phyloP scores from a whole-genome alignment of 2,113 vertebrate genomes.

The Tachysurus fulvidraco region DNA sequence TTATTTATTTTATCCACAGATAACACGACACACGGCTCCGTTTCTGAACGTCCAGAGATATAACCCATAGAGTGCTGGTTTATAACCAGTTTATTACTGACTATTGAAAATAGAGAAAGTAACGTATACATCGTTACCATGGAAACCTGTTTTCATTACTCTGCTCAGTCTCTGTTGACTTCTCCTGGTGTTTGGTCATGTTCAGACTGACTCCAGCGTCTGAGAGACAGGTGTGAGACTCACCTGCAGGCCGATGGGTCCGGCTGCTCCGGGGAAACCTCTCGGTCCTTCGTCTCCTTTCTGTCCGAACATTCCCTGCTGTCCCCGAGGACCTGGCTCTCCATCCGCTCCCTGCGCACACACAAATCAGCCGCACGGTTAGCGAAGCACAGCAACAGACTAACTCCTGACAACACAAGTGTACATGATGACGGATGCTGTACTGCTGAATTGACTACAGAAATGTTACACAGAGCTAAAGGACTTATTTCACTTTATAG shows the following conservation, averaged over 20 bases:
- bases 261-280: slow-evolving; percentile 94
- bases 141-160: not conserved
- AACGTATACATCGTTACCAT: not conserved
- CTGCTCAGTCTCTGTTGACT: not conserved
- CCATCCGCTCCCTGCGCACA: slow-evolving; percentile 88
- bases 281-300: slow-evolving; percentile 96
- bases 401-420: not conserved
- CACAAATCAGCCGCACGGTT: not conserved
- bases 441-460: not conserved
- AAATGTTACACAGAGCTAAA: not conserved
- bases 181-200: too few species aligned
- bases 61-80: not conserved
- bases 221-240: slow-evolving; percentile 37
- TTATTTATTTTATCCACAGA: too few species aligned
- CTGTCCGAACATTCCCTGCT: slow-evolving; percentile 98
- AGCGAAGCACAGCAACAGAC: not conserved
- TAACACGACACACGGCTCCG: too few species aligned
- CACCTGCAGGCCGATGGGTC: slow-evolving; percentile 96
- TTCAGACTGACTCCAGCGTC: not conserved
- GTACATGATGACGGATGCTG: not conserved
- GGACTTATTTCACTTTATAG: not conserved
- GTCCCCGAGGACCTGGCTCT: slow-evolving; percentile 93
- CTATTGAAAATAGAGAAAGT: too few species aligned
- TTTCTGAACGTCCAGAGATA: too few species aligned
- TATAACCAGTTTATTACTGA: not conserved